Conservation (phyloP, 2,797 vertebrate species). For the Lemur catta region DNA sequence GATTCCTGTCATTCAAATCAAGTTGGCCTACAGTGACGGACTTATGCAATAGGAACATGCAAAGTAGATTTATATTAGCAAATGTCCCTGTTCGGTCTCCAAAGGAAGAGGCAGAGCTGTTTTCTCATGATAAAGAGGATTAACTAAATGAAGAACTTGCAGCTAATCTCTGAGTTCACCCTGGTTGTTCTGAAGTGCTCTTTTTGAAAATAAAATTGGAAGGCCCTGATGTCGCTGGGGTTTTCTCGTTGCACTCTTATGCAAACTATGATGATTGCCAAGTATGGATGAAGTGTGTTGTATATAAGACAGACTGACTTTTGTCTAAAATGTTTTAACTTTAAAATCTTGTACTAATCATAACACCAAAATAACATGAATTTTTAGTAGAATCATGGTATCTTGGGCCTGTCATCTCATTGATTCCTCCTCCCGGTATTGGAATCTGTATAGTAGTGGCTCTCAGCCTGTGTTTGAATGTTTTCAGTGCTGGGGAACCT, state of each 20-base stretch:
- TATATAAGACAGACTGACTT: background rate
- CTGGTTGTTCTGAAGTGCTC: slow-evolving; percentile 8
- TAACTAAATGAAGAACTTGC: slow-evolving; percentile 19
- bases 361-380: background rate
- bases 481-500: background rate
- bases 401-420: background rate
- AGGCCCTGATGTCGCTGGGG: background rate
- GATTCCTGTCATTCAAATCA: slow-evolving; percentile 52
- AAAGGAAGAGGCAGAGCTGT: slow-evolving; percentile 47
- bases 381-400: background rate
- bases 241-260: background rate
- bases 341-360: background rate
- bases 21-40: background rate
- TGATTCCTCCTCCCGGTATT: background rate
- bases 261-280: background rate
- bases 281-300: background rate
- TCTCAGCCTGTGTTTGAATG: background rate
- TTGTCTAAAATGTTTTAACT: background rate
- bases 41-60: background rate
- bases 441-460: background rate
- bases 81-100: slow-evolving; percentile 22
- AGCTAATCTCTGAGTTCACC: background rate
- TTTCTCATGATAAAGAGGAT: slow-evolving; percentile 49
- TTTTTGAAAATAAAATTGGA: slow-evolving; percentile 39
- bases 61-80: slow-evolving; percentile 49